Base-by-base conservation (phyloP, 2,888 invertebrate genomes). In the Leuctra nigra region DNA sequence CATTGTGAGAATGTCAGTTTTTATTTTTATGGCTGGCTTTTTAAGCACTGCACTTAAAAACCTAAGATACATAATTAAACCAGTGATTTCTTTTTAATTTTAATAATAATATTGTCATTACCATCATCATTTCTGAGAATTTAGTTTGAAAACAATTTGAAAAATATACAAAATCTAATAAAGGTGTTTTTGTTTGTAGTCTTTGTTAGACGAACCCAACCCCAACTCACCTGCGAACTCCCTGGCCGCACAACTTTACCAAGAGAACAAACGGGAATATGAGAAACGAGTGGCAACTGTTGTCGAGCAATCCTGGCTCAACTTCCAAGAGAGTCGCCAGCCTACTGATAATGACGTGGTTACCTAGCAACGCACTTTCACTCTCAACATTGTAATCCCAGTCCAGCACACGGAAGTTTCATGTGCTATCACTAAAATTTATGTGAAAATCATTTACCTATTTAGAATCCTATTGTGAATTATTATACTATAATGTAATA, bases 211-310 rank as follows among this genome's bases (percentile, higher is more conserved):
- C 67, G 83, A 84, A 68, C 83, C 83, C 35, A 83, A 83, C 70
- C 83, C 83, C 55, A 83, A 83, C 71, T 81, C 81, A 48, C 83
- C 83, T 50, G 83, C 83, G 38, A 83, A 83, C 69, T 81, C 80
- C 62, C 69, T 80, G 62, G 83, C 83, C 29, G 83, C 83, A 2
- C 82, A 83, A 68, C 73, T 84, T 55, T 83, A 83, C 68, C 80
- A 82, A 67, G 82, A 82, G 66, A 82, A 83, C 68, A 75, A 81
- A 59, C 71, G 82, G 48, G 83, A 83, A 66, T 84, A 83, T 67
- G 82, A 82, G 68, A 82, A 82, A 68, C 73, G 80, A 67, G 83
- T 83, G 47, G 77, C 79, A 57, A 78, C 78, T 41, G 77, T 82
- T 60, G 83, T 83, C 16, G 83, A 84, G 68, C 80, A 81, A 65